Evolutionary conservation across 2,888 invertebrate genomes (phyloP).

Genomic region (Lasioglossum zephyrum): DNA sequence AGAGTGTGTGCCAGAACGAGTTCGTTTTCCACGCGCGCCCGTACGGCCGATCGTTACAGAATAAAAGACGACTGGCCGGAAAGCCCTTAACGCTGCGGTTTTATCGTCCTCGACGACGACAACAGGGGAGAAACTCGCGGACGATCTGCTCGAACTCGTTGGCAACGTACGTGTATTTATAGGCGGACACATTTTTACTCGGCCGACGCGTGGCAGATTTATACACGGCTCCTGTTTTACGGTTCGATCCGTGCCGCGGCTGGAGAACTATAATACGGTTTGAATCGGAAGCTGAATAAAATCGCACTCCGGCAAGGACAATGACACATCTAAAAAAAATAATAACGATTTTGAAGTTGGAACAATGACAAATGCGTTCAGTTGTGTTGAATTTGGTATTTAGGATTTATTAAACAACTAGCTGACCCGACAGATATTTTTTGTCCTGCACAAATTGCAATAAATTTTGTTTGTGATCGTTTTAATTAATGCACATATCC

Average conservation of each 20-base stretch:
- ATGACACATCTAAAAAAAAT: too few relatives aligned
- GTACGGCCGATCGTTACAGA: neutral
- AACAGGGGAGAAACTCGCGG: neutral
- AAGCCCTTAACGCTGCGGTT: neutral
- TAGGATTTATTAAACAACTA: too few relatives aligned
- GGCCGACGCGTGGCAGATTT: slow-evolving; percentile 53
- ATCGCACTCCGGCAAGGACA: neutral
- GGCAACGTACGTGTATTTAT: slow-evolving; percentile 41
- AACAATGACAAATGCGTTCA: too few relatives aligned
- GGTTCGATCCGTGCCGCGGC: slow-evolving; percentile 27
- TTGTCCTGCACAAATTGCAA: too few relatives aligned
- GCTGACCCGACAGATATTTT: too few relatives aligned
- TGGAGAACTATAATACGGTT: neutral
- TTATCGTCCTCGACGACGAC: slow-evolving; percentile 6
- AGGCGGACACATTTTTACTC: slow-evolving; percentile 51
- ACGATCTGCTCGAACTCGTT: slow-evolving; percentile 50
- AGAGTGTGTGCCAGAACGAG: neutral
- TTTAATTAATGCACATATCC: too few relatives aligned
- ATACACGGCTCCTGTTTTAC: slow-evolving; percentile 38
- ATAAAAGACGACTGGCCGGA: neutral
- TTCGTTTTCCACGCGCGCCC: neutral
- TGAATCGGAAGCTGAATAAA: neutral
- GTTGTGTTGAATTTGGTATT: too few relatives aligned
- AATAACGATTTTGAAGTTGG: too few relatives aligned
- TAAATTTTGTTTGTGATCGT: too few relatives aligned